Evolutionary conservation across 1,140 invertebrate genomes (phyloP).

Genomic region (Nebria ingens): DNA sequence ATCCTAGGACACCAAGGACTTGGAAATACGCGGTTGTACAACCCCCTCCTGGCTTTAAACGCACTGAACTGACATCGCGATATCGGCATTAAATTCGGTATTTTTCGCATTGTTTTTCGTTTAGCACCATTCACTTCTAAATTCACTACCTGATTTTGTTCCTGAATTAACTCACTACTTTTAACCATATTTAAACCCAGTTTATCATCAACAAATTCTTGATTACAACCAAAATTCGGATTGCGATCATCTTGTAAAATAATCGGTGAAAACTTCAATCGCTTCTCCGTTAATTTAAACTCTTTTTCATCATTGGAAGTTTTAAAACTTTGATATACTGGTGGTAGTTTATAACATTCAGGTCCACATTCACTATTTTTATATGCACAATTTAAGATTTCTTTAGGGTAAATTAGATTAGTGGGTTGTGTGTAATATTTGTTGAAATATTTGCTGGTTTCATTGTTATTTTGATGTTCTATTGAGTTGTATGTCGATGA

Average conservation of each 20-base stretch:
- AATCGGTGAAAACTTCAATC: conserved; percentile 1
- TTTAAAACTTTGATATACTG: background rate
- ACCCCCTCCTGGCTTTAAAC: conserved; percentile 18
- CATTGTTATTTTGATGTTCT: background rate
- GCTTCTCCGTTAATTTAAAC: background rate
- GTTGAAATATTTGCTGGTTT: background rate
- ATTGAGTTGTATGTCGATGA: background rate
- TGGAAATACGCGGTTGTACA: conserved; percentile 27
- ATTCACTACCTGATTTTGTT: background rate
- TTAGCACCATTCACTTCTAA: background rate
- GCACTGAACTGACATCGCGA: conserved; percentile 14
- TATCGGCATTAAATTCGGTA: conserved; percentile 29
- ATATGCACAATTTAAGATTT: background rate
- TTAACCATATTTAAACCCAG: background rate
- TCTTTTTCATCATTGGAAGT: background rate
- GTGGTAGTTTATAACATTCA: background rate
- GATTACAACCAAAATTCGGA: background rate
- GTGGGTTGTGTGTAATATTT: background rate
- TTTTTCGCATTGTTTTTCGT: conserved; percentile 15
- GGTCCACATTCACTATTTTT: conserved; percentile 2
- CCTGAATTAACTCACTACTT: background rate
- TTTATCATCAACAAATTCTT: background rate
- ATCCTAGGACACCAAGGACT: conserved; percentile 30
- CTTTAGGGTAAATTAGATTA: background rate
- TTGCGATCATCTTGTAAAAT: conserved; percentile 3